Conservation (phyloP, 2,113 vertebrate genomes). For the Micromys minutus region DNA sequence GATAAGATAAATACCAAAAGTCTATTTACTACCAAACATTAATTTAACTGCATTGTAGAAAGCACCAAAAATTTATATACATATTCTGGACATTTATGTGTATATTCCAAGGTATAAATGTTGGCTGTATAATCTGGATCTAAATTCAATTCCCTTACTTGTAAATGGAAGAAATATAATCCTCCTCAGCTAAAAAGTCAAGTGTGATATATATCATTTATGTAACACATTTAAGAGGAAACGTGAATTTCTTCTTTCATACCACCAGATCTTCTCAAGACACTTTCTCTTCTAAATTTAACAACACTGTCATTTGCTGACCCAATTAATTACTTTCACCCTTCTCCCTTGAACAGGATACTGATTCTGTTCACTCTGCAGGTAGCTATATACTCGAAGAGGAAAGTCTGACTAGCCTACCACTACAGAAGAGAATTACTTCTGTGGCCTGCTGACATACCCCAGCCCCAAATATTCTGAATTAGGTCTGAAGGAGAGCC, state of each 20-base stretch:
- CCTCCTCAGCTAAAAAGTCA: conserved; percentile 25
- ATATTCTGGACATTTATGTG: conserved; percentile 4
- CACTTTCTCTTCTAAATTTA: neutral
- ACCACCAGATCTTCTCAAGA: neutral
- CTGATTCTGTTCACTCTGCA: conserved; percentile 7
- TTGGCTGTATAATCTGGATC: neutral
- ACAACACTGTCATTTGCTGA: neutral
- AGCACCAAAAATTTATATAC: conserved; percentile 16
- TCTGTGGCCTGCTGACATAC: neutral
- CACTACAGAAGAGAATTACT: neutral
- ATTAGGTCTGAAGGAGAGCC: neutral
- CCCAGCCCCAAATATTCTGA: neutral
- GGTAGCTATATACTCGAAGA: neutral
- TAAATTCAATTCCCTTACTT: conserved; percentile 55
- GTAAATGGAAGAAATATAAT: neutral
- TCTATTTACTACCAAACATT: neutral
- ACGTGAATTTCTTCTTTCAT: conserved; percentile 17
- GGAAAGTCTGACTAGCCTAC: neutral
- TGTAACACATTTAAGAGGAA: conserved; percentile 22
- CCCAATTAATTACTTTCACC: neutral
- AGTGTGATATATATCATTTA: neutral
- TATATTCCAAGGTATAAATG: neutral
- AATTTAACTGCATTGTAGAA: neutral
- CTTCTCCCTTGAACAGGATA: conserved; percentile 25
- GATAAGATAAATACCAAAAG: neutral